These are phyloP conservation scores for Tenthredo livida DNA, from an alignment of 2,888 invertebrate genomes.

Conservation along the genomic window DNA sequence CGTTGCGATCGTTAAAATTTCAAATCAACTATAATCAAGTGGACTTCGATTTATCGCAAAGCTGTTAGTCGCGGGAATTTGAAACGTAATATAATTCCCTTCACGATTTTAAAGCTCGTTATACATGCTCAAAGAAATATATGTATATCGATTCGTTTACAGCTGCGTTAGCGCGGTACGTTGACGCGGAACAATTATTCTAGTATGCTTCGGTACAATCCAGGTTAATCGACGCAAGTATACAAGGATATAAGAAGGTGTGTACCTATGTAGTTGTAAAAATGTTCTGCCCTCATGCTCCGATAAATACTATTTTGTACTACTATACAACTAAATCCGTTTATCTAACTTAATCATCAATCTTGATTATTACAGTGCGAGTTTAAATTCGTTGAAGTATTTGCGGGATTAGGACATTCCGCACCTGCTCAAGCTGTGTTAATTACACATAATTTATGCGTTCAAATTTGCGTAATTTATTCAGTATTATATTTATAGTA, in stretches of 20 bases:
- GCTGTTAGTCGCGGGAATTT: background rate
- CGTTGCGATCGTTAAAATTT: background rate
- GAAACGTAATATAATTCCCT: background rate
- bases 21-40: too few relatives aligned
- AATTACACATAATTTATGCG: too few relatives aligned
- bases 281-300: conserved; percentile 20
- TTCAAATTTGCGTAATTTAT: background rate
- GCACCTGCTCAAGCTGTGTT: conserved; percentile 3
- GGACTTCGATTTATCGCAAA: too few relatives aligned
- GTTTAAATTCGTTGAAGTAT: background rate
- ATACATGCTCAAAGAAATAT: background rate
- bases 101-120: background rate
- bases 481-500: background rate
- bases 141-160: background rate
- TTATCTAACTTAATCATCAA: background rate
- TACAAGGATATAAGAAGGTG: background rate
- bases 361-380: background rate
- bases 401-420: background rate
- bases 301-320: background rate
- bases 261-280: background rate
- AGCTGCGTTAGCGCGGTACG: background rate
- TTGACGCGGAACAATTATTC: background rate
- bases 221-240: conserved; percentile 28
- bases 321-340: background rate
- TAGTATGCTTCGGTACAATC: conserved; percentile 17